Conservation (phyloP, 2,797 vertebrate species). For the Argya squamiceps region DNA sequence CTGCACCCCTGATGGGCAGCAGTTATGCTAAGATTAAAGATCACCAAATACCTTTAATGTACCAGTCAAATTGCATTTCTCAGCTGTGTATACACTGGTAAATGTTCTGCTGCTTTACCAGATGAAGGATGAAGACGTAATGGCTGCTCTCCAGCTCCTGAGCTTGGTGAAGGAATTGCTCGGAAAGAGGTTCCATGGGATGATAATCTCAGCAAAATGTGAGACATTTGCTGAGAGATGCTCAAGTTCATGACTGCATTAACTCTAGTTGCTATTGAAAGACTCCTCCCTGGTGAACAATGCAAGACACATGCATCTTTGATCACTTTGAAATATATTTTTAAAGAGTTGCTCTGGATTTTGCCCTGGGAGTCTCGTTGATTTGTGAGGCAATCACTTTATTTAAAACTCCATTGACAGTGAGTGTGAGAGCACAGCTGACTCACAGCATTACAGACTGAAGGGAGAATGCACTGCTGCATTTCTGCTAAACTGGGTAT, state of each 20-base stretch:
- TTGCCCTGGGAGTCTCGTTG: neutral
- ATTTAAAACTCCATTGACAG: neutral
- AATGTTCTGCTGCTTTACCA: conserved; percentile 46
- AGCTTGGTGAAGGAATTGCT: conserved; percentile 26
- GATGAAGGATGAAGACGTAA: conserved; percentile 57
- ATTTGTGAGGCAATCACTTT: neutral
- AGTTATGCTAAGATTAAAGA: conserved; percentile 73
- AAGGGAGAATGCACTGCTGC: neutral
- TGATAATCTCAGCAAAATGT: conserved; percentile 3
- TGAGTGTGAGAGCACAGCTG: neutral
- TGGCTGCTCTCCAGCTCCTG: conserved; percentile 42
- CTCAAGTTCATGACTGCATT: conserved; percentile 1
- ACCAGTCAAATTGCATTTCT: conserved; percentile 69
- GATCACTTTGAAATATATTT: conserved; percentile 24
- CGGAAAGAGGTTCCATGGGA: neutral
- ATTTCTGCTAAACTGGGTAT: neutral
- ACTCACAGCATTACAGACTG: neutral
- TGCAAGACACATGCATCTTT: neutral
- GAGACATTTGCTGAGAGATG: conserved; percentile 12
- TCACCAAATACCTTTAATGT: conserved; percentile 72
- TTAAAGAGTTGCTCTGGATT: neutral
- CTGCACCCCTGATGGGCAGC: conserved; percentile 70
- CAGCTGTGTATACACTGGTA: conserved; percentile 49
- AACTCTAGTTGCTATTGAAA: neutral
- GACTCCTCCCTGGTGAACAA: neutral